Base-by-base conservation (phyloP, 1,140 invertebrate species). In the Papilio machaon region DNA sequence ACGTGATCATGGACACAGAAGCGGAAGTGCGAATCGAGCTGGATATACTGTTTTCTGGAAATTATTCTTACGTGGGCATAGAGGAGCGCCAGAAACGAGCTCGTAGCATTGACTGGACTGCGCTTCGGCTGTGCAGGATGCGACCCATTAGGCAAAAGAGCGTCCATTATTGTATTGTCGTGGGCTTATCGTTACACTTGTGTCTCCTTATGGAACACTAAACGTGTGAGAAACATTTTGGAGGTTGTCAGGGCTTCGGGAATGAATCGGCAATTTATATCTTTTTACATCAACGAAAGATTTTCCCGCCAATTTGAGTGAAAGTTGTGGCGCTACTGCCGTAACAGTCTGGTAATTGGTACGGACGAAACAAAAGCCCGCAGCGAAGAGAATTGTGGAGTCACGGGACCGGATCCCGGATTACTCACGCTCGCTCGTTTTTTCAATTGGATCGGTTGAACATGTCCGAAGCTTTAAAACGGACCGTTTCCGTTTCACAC, bases 121-220 rank as follows among this genome's bases (percentile, higher is more conserved):
- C 88, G 88, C 87, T 86, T 87, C 86, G 85, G 81, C 81, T 83
- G 86, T 84, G 85, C 93, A 93, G 93, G 93, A 94, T 93, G 91
- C 88, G 84, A 64, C 80, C 91, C 88, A 93, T 94, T 93, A 93
- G 91, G 88, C 88, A 88, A 90, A 89, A 90, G 89, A 91, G 89
- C 92, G 88, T 81, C 91, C 90, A 94, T 94, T 93, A 93, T 91
- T 90, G 91, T 92, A 93, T 93, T 94, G 92, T 92, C 92, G 92
- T 93, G 90, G 91, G 90, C 87, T 91, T 94, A 90, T 91, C 86
- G 91, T 91, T 89, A 86, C 88, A 85, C 85, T 85, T 85, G 88
- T 87, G 86, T 90, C 90, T 93, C 88, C 87, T 91, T 83, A 87
- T 86, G 85, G 86, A 87, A 81, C 82, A 85, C 88, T 87, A 85